A percentile compares a stretch with the other conserved stretches of the same genome.
These are phyloP conservation scores for Melanotaenia trifasciata DNA, from an alignment of 2,797 vertebrate species.

Conservation along the genomic window DNA sequence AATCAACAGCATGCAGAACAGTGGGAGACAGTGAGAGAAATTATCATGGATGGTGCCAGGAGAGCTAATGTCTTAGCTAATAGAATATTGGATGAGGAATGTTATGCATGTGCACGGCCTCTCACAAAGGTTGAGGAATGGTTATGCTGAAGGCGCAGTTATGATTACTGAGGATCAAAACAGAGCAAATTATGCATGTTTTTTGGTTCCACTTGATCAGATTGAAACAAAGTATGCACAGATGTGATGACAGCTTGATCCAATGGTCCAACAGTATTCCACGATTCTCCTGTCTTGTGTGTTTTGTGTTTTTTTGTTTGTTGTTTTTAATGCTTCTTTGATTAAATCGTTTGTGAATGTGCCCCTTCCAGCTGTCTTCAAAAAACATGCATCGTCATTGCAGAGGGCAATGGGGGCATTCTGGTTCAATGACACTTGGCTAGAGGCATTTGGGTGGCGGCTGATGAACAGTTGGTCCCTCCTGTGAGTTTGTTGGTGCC, in stretches of 20 bases:
- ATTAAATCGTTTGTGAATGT: neutral
- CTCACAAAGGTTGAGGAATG: neutral
- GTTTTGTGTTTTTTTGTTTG: too few species aligned
- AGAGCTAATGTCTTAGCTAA: constrained; percentile 35
- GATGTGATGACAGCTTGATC: too few species aligned
- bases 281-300: too few species aligned
- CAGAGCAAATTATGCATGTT: constrained; percentile 4
- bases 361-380: neutral
- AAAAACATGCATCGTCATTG: neutral
- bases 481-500: too few species aligned
- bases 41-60: constrained; percentile 21
- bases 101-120: constrained; percentile 3
- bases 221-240: too few species aligned
- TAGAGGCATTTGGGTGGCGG: neutral
- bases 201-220: too few species aligned
- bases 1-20: constrained; percentile 13
- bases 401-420: neutral
- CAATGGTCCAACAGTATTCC: too few species aligned
- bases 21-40: constrained; percentile 8
- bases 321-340: neutral
- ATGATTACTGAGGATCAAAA: constrained; percentile 40
- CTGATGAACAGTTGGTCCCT: too few species aligned
- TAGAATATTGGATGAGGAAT: neutral
- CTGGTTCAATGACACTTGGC: neutral
- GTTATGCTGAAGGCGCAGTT: neutral